Evolutionary conservation across 2,797 vertebrate species (phyloP).

Genomic region (Pseudomugil tenellus): DNA sequence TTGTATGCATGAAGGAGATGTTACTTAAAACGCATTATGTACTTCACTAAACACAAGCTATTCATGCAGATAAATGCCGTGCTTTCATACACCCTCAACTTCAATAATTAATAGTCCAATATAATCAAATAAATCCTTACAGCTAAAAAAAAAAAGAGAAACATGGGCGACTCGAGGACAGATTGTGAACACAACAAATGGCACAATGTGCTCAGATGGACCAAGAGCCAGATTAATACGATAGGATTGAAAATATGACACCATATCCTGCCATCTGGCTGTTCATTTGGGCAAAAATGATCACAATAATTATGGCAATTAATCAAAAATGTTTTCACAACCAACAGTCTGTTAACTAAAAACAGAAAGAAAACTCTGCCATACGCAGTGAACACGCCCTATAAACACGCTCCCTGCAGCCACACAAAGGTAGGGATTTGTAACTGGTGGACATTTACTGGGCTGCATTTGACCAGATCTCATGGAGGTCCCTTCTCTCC

Average conservation of each 20-base stretch:
- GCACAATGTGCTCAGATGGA: slow-evolving; percentile 80
- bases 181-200: slow-evolving; percentile 75
- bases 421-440: slow-evolving; percentile 42
- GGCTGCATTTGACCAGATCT: slow-evolving; percentile 53
- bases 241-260: slow-evolving; percentile 81
- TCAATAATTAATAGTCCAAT: slow-evolving; percentile 85
- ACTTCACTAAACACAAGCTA: slow-evolving; percentile 84
- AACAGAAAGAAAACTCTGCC: slow-evolving; percentile 66
- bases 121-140: slow-evolving; percentile 79
- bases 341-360: slow-evolving; percentile 77
- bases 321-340: slow-evolving; percentile 84
- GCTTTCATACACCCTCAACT: slow-evolving; percentile 81
- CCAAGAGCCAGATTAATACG: slow-evolving; percentile 80
- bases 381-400: slow-evolving; percentile 30
- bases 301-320: slow-evolving; percentile 84
- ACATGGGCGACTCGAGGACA: slow-evolving; percentile 73
- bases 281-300: slow-evolving; percentile 84
- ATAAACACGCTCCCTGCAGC: slow-evolving; percentile 1
- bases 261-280: slow-evolving; percentile 83
- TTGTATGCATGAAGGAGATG: slow-evolving; percentile 84
- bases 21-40: slow-evolving; percentile 86
- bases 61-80: slow-evolving; percentile 86
- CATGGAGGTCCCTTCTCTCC: slow-evolving; percentile 46
- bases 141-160: slow-evolving; percentile 39
- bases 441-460: slow-evolving; percentile 30